Base-by-base conservation (phyloP, 2,113 vertebrate species). In the Bos javanicus region DNA sequence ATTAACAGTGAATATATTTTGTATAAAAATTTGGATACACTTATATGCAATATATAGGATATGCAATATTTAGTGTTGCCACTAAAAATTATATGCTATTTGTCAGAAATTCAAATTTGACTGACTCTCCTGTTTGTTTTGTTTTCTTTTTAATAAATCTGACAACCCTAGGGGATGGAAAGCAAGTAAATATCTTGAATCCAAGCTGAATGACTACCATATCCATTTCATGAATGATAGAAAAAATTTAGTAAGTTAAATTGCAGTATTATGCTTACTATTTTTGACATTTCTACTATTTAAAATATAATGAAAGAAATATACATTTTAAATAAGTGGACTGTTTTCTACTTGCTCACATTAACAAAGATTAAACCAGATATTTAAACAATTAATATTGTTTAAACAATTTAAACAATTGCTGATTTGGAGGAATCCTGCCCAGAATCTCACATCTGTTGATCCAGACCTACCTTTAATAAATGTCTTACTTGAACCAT, bases 51-150 rank as follows among this genome's bases (percentile, higher is more conserved):
- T 86, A 59, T 59, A 95, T 93, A 33, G 2, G 33, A 19, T 64
- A 50, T 60, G 11, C 10, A 23, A 36, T 23, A 71, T 71, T 36
- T 36, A 71, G 64, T 21, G n/a, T 36, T 89, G 6, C 23, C 59
- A 15, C 16, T 78, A 85, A 88, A 67, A 59, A 19, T 50, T 71
- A 52, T 92, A 92, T 97, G 4, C 15, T 64, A 0, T 57, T 87
- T 52, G n/a, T 39, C 25, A 84, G 25, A 97, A 92, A 74, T 93
- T 96, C 15, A 95, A 87, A 62, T 57, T 74, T 94, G 39, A 85
- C 5, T 90, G 36, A 28, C 11, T 12, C 28, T 88, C 7, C 7
- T 85, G 21, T 78, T 83, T 59, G 26, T 74, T 57, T 48, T 87
- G 6, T 56, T 81, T 89, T 48, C 7, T 71, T 89, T 56, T 82